Percentiles rank a stretch among this genome's conserved stretches.
Conservation (phyloP, 1,140 invertebrate genomes). For the Drosophila kepulauana region DNA sequence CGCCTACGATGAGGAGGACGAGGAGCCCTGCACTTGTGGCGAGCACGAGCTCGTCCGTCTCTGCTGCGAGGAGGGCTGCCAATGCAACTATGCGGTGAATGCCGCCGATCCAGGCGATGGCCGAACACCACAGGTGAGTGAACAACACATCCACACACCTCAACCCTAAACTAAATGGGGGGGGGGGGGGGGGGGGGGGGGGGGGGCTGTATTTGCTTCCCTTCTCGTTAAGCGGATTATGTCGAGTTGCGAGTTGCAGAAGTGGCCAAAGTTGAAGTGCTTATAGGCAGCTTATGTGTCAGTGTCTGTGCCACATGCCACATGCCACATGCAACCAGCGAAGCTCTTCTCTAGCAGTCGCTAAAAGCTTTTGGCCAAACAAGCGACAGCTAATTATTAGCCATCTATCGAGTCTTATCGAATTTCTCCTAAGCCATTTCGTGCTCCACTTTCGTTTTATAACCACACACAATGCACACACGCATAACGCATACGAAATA, state of each 20-base stretch:
- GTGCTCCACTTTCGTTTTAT: conserved; percentile 15
- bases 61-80: conserved; percentile 88
- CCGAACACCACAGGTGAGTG: conserved; percentile 81
- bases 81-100: conserved; percentile 85
- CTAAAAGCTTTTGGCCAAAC: conserved; percentile 6
- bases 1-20: conserved; percentile 91
- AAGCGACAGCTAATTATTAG: conserved; percentile 17
- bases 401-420: conserved; percentile 8
- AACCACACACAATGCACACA: not conserved
- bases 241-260: conserved; percentile 39
- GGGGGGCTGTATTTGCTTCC: not conserved
- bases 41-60: conserved; percentile 89
- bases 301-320: not conserved
- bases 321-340: conserved; percentile 1
- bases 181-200: too few species aligned
- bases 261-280: conserved; percentile 40
- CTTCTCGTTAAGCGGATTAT: conserved; percentile 46
- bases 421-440: conserved; percentile 13
- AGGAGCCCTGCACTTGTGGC: conserved; percentile 91
- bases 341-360: too few species aligned
- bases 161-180: too few species aligned
- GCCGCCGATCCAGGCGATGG: conserved; percentile 75
- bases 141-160: not conserved
- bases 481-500: too few species aligned
- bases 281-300: conserved; percentile 33